These are phyloP conservation scores for Paedocypris micromegethes DNA, from an alignment of 2,797 vertebrate species.

Conservation along the genomic window DNA sequence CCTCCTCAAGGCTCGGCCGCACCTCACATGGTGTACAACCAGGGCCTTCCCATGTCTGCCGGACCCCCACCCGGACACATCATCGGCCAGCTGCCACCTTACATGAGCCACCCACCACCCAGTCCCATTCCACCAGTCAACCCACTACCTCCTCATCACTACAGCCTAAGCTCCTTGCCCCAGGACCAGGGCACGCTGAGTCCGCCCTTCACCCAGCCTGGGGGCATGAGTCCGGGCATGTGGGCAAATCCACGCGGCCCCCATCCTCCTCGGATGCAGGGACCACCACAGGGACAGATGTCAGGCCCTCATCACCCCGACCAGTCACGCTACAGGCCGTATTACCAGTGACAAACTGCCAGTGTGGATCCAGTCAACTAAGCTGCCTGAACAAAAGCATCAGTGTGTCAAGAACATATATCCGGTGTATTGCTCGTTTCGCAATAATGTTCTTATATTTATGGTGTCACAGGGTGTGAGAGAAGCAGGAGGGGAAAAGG, in stretches of 20 bases:
- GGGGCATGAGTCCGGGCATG: constrained; percentile 92
- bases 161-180: constrained; percentile 71
- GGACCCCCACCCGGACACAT: constrained; percentile 93
- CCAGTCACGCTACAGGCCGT: constrained; percentile 90
- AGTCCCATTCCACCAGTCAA: constrained; percentile 87
- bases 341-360: constrained; percentile 79
- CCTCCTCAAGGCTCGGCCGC: constrained; percentile 83
- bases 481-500: no score
- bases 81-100: constrained; percentile 89
- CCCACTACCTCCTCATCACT: constrained; percentile 88
- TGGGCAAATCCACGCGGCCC: constrained; percentile 92
- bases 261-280: constrained; percentile 90
- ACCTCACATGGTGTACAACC: constrained; percentile 96
- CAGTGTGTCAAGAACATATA: no score
- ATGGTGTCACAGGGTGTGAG: no score
- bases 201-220: constrained; percentile 92
- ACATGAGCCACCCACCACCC: constrained; percentile 92
- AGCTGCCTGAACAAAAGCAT: not conserved
- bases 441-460: no score
- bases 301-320: constrained; percentile 94
- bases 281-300: constrained; percentile 89
- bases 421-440: no score
- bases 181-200: constrained; percentile 98
- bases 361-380: constrained; percentile 5
- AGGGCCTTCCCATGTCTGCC: constrained; percentile 89